phyloP scores from a whole-genome alignment of 2,113 vertebrate species.

The Anas platyrhynchos region DNA sequence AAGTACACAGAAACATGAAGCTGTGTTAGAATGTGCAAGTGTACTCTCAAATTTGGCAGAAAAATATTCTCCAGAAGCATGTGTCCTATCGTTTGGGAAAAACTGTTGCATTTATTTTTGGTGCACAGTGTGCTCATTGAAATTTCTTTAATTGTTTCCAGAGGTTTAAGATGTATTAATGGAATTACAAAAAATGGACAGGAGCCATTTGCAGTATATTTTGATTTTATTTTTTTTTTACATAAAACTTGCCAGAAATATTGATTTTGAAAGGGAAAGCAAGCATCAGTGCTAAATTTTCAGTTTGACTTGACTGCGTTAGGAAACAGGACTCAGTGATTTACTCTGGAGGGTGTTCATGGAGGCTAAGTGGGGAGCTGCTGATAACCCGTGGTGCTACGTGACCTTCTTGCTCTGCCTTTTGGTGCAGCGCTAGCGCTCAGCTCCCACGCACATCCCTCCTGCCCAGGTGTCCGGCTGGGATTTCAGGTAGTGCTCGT shows the following conservation, averaged over 20 bases:
- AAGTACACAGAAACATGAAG: neutral
- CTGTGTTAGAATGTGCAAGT: neutral
- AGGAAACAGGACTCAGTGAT: fast-evolving
- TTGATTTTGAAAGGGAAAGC: neutral
- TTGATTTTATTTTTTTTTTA: neutral
- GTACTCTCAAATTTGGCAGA: neutral
- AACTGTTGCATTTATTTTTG: neutral
- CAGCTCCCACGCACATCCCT: too few species aligned
- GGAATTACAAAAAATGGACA: neutral
- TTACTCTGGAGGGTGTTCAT: neutral
- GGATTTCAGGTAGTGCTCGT: fast-evolving
- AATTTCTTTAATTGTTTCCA: neutral
- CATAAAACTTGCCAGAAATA: neutral
- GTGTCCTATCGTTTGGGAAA: neutral
- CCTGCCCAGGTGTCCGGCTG: too few species aligned
- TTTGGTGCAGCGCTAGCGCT: too few species aligned
- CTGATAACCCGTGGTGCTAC: fast-evolving
- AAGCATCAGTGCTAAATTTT: fast-evolving
- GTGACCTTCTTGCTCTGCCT: neutral
- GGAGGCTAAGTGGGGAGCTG: neutral
- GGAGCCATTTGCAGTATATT: neutral
- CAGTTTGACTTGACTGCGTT: neutral
- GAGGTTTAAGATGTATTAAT: neutral
- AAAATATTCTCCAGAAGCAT: neutral
- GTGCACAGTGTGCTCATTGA: neutral